phyloP scores from a whole-genome alignment of 2,888 invertebrate species.

The Pristionchus entomophagus region DNA sequence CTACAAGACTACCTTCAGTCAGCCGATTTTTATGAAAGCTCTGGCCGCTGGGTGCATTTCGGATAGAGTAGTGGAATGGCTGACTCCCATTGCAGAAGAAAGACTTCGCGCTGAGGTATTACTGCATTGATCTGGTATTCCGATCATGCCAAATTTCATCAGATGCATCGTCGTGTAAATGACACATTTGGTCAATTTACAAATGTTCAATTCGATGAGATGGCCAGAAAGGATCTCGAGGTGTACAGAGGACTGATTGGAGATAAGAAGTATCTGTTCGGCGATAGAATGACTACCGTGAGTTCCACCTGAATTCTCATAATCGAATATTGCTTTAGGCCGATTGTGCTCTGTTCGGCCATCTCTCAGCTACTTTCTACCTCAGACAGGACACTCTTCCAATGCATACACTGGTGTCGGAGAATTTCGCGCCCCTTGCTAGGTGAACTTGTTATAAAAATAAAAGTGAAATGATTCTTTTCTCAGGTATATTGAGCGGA shows the following conservation, averaged over 20 bases:
- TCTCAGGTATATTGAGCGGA: not conserved
- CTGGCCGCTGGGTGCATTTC: not conserved
- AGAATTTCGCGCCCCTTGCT: not conserved
- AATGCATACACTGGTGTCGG: not conserved
- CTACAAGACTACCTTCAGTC: constrained; percentile 2
- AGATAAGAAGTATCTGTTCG: not conserved
- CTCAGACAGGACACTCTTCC: not conserved
- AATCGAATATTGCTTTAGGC: not conserved
- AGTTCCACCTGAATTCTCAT: not conserved
- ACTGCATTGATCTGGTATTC: too few species aligned
- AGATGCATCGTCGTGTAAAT: constrained; percentile 10
- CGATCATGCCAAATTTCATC: too few species aligned
- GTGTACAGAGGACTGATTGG: not conserved
- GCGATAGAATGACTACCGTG: constrained; percentile 11
- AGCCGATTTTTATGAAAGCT: not conserved
- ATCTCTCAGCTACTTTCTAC: constrained; percentile 8
- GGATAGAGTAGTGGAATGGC: not conserved
- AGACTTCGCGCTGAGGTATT: not conserved
- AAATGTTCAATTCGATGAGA: not conserved
- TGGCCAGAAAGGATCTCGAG: constrained; percentile 21
- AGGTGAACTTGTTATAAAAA: not conserved
- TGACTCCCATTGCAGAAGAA: not conserved
- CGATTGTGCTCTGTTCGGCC: not conserved
- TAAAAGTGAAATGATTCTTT: not conserved
- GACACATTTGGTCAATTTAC: not conserved